phyloP scores from a whole-genome alignment of 2,797 vertebrate species.

The Chelon labrosus region DNA sequence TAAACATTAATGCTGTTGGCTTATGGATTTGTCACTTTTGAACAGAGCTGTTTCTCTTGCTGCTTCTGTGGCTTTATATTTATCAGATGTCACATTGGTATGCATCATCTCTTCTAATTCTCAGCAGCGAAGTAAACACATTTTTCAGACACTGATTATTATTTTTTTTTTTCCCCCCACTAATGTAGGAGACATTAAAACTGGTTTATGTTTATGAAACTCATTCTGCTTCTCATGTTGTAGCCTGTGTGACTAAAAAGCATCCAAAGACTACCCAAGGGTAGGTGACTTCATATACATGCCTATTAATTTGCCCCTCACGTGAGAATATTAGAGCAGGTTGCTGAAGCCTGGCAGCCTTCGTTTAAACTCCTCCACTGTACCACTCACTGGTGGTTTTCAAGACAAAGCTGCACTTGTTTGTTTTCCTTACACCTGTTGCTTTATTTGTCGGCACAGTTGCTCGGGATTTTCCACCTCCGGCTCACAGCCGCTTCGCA shows the following conservation, averaged over 20 bases:
- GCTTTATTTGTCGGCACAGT: constrained; percentile 33
- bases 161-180: neutral
- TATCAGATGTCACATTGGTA: neutral
- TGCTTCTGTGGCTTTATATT: neutral
- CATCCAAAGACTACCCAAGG: neutral
- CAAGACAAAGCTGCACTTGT: constrained; percentile 19
- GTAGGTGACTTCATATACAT: neutral
- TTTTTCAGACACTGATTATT: neutral
- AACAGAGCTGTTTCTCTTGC: neutral
- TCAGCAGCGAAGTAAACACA: neutral
- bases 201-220: constrained; percentile 2
- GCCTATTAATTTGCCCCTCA: constrained; percentile 20
- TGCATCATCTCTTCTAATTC: neutral
- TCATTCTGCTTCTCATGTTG: neutral
- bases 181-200: neutral
- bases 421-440: constrained; percentile 15
- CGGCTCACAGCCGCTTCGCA: constrained; percentile 28
- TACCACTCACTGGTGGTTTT: constrained; percentile 3
- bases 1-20: neutral
- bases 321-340: constrained; percentile 30
- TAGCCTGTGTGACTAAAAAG: constrained; percentile 5
- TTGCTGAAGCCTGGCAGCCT: constrained; percentile 20
- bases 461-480: constrained; percentile 30
- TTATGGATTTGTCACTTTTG: neutral
- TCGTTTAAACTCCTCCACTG: constrained; percentile 8